phyloP scores from a whole-genome alignment of 2,888 invertebrate species.

The Lasius platythorax region DNA sequence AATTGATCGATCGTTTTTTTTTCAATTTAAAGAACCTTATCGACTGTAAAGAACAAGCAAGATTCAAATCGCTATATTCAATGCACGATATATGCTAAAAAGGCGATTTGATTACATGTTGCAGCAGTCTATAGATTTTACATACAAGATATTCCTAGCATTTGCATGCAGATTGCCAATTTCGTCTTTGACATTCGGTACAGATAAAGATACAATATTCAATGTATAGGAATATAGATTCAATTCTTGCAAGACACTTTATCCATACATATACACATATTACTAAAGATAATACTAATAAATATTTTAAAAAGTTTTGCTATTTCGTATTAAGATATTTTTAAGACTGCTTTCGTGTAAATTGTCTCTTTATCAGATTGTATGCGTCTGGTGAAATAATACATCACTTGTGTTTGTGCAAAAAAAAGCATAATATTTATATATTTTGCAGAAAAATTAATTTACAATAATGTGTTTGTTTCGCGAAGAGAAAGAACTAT shows the following conservation, averaged over 20 bases:
- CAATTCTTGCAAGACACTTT: background rate
- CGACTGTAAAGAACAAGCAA: background rate
- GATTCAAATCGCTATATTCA: background rate
- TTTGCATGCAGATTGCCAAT: background rate
- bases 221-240: background rate
- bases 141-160: background rate
- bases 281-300: background rate
- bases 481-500: background rate
- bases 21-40: background rate
- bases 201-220: background rate
- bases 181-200: background rate
- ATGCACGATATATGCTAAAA: background rate
- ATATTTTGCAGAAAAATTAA: background rate
- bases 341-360: background rate
- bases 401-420: background rate
- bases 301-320: background rate
- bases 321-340: background rate
- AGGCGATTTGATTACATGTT: background rate
- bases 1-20: background rate
- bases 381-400: background rate
- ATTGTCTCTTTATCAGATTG: background rate
- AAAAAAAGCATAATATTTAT: slow-evolving; percentile 15
- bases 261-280: background rate
- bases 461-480: background rate
- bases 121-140: background rate